Conservation (phyloP, 2,113 vertebrate species). For the Oriolus oriolus region DNA sequence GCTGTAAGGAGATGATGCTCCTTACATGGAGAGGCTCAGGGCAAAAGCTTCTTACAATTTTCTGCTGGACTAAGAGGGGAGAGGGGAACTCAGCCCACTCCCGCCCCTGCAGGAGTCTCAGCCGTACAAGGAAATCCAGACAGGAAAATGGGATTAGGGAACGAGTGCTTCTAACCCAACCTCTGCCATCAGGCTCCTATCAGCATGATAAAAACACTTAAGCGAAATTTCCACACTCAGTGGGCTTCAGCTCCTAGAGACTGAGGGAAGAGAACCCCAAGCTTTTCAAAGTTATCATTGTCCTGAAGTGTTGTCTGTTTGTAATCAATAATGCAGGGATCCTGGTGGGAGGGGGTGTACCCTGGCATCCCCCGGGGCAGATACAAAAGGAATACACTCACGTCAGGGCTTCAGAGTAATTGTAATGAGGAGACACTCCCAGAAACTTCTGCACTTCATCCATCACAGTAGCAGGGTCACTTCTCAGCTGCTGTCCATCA, state of each 20-base stretch:
- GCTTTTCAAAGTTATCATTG: background rate
- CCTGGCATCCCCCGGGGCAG: background rate
- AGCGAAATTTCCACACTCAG: background rate
- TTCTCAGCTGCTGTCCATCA: slow-evolving; percentile 94
- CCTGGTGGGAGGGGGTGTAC: background rate
- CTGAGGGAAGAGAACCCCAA: background rate
- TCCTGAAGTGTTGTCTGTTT: background rate
- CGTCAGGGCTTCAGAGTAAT: slow-evolving; percentile 95
- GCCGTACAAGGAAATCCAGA: background rate
- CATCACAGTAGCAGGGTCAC: slow-evolving; percentile 91
- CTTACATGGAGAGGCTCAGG: background rate
- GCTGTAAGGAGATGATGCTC: background rate
- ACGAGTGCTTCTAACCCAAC: background rate
- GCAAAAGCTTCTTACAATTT: background rate
- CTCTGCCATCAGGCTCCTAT: background rate
- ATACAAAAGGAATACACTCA: slow-evolving; percentile 71
- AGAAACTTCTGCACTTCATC: slow-evolving; percentile 96
- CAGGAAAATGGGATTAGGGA: background rate
- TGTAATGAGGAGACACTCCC: slow-evolving; percentile 88
- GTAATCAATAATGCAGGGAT: background rate
- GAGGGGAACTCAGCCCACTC: background rate
- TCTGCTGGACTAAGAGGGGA: background rate
- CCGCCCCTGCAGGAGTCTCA: background rate
- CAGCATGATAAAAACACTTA: background rate
- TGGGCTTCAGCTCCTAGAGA: background rate